Conservation (phyloP, 2,888 invertebrate species). For the Nemurella pictetii region DNA sequence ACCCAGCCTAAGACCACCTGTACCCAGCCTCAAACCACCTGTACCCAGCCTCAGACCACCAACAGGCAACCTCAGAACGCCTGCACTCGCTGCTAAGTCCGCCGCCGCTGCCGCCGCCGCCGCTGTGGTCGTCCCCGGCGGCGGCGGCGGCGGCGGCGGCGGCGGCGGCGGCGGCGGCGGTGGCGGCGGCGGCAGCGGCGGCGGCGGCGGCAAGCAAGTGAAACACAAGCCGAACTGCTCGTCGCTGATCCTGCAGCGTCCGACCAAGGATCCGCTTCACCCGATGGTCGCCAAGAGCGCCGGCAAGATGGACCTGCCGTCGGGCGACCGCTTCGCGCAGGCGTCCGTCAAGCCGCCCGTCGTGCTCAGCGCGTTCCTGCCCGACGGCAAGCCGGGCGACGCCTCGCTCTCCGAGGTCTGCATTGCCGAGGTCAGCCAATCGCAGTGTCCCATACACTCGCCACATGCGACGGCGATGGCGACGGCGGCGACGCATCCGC, state of each 20-base stretch:
- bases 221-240: background rate
- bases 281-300: background rate
- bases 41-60: too few relatives aligned
- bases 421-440: background rate
- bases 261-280: too few relatives aligned
- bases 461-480: background rate
- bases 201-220: background rate
- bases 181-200: background rate
- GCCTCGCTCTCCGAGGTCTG: too few relatives aligned
- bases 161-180: background rate
- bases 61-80: too few relatives aligned
- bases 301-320: background rate
- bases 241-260: too few relatives aligned
- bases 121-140: background rate
- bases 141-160: background rate
- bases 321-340: background rate
- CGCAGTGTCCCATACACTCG: background rate
- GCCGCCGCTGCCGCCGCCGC: too few relatives aligned
- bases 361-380: background rate
- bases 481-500: background rate
- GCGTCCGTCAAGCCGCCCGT: background rate
- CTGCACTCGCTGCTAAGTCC: too few relatives aligned
- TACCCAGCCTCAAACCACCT: too few relatives aligned
- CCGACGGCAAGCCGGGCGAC: background rate
- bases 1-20: too few relatives aligned